Percentiles rank a stretch among this genome's conserved stretches.
Evolutionary conservation across 2,888 invertebrate species (phyloP).

Genomic region (Chloroclystis v-ata): DNA sequence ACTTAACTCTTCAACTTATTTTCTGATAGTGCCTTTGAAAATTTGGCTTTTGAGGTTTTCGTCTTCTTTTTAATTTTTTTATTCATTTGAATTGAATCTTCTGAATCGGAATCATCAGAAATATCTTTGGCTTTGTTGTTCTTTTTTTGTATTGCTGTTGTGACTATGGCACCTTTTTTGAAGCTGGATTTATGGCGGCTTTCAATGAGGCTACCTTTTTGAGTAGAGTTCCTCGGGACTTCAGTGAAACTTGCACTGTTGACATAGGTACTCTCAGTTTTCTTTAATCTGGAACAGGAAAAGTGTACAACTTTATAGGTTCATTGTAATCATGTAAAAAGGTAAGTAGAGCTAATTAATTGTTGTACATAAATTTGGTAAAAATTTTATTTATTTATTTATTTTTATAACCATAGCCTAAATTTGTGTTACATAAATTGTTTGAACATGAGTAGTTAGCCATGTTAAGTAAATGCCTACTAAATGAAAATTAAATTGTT

Average conservation of each 20-base stretch:
- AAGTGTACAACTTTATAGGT: too few species aligned
- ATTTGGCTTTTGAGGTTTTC: slow-evolving; percentile 53
- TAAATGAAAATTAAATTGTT: too few species aligned
- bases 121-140: slow-evolving; percentile 39
- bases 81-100: slow-evolving; percentile 59
- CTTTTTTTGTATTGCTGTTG: slow-evolving; percentile 76
- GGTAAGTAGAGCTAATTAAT: too few species aligned
- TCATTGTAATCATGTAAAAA: too few species aligned
- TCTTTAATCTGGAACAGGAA: slow-evolving; percentile 57
- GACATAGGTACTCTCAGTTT: slow-evolving; percentile 58
- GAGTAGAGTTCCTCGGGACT: slow-evolving; percentile 55
- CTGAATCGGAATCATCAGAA: slow-evolving; percentile 66
- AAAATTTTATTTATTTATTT: too few species aligned
- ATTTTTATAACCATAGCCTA: too few species aligned
- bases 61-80: slow-evolving; percentile 71
- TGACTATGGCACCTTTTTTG: slow-evolving; percentile 79
- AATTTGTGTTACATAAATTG: too few species aligned
- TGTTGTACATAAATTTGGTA: too few species aligned
- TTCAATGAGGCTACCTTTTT: slow-evolving; percentile 44
- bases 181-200: slow-evolving; percentile 68
- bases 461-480: too few species aligned
- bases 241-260: slow-evolving; percentile 69
- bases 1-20: slow-evolving; percentile 48
- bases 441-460: too few species aligned
- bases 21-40: slow-evolving; percentile 49